Evolutionary conservation across 2,888 invertebrate genomes (phyloP).

Genomic region (Ashinkailepas kermadecensis): DNA sequence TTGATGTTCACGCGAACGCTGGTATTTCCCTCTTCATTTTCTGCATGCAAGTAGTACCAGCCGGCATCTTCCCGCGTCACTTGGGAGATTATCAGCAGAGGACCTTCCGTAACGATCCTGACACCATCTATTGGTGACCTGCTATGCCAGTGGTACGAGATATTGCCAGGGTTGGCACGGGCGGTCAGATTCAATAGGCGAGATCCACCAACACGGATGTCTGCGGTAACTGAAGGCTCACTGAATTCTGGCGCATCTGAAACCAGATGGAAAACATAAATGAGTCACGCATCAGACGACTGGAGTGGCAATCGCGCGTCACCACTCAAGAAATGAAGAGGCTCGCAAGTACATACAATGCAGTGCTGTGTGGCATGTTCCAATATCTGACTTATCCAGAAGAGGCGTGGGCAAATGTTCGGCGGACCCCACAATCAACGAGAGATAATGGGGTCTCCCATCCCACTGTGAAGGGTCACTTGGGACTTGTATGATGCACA

Average conservation of each 20-base stretch:
- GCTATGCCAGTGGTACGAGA: constrained; percentile 25
- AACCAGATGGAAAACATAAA: too few relatives aligned
- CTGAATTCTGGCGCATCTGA: background rate
- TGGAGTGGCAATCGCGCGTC: too few relatives aligned
- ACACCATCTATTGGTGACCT: constrained; percentile 1
- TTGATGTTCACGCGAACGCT: constrained; percentile 29
- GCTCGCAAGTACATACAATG: too few relatives aligned
- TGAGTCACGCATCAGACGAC: too few relatives aligned
- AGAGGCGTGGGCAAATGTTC: too few relatives aligned
- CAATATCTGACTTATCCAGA: too few relatives aligned
- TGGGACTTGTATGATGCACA: too few relatives aligned
- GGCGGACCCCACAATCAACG: background rate
- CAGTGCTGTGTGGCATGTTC: too few relatives aligned
- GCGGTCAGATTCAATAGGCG: constrained; percentile 32
- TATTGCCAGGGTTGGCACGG: constrained; percentile 30
- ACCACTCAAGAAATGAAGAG: too few relatives aligned
- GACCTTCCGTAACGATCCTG: constrained; percentile 29
- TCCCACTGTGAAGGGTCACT: too few relatives aligned
- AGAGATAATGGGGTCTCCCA: background rate
- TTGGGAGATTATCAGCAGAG: constrained; percentile 28
- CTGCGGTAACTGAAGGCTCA: background rate
- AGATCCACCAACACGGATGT: constrained; percentile 31
- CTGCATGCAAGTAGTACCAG: constrained; percentile 31
- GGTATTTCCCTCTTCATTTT: constrained; percentile 30
- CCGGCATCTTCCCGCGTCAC: constrained; percentile 30